Evolutionary conservation across 2,113 vertebrate genomes (phyloP), one percentile per base, ranked within the genome.

Genomic region (Cephalopholis sonnerati): DNA sequence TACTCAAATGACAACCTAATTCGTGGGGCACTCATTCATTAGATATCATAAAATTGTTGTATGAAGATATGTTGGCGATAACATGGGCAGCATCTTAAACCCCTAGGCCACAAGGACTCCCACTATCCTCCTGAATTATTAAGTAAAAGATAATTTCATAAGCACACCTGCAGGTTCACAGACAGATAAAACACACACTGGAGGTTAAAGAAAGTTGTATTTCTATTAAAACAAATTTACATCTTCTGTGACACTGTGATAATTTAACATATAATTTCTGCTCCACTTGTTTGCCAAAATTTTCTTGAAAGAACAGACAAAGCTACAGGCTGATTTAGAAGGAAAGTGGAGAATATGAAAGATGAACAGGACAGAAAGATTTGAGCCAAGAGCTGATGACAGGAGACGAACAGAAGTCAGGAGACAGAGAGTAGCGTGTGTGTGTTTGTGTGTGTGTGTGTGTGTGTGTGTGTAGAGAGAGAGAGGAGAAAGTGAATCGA

Each of bases 401-500:
- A 63, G 44, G 51, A 72, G 66, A 80, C 22, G 10, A 67, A 81
- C 65, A 54, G 63, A 64, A 69, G 74, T 70, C 48, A 41, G 17
- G 62, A 53, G 27, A 69, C 15, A 2, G 51, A 57, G 67, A 17
- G 66, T 36, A 15, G n/a, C 11, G 71, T 18, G 22, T 32, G 27
- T 36, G 58, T 36, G 59, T 11, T 7, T 62, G 59, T 22, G 10
- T 39, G 20, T 20, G 20, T 5, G 32, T 22, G 29, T 32, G 29
- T 32, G 57, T 16, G 57, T 58, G 57, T 27, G 13, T 27, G 24
- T 29, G 24, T 7, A 44, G 54, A 51, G 72, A 10, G 64, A 59
- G 58, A 54, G 62, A 48, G 74, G 25, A 79, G 81, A 83, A 71
- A 18, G 72, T 57, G 25, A 76, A 62, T 71, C 41, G 39, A 82